These are phyloP conservation scores for Struthio camelus DNA, from an alignment of 2,113 vertebrate genomes.

Conservation along the genomic window DNA sequence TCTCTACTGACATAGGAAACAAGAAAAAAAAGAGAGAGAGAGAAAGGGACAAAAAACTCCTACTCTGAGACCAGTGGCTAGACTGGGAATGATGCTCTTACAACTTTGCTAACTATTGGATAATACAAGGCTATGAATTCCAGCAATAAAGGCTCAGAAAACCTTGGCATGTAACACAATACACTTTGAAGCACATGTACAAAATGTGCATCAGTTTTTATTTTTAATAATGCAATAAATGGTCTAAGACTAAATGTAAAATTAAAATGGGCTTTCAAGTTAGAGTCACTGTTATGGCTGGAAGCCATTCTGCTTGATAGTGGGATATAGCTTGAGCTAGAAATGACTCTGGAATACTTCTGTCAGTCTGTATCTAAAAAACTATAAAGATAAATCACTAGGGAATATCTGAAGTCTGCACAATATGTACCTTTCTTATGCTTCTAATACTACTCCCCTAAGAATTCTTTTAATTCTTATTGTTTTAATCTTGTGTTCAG, in stretches of 20 bases:
- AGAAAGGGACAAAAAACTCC: neutral
- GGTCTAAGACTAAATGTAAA: neutral
- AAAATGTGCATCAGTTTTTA: neutral
- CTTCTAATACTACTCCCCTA: neutral
- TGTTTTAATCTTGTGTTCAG: neutral
- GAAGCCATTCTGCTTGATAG: neutral
- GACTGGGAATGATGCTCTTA: neutral
- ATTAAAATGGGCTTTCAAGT: neutral
- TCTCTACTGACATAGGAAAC: neutral
- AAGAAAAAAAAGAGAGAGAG: neutral
- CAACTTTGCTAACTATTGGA: neutral
- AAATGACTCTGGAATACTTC: neutral
- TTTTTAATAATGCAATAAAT: conserved; percentile 18
- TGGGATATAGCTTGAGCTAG: neutral
- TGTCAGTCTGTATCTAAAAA: neutral
- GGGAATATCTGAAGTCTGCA: neutral
- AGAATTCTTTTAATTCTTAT: neutral
- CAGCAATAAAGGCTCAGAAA: neutral
- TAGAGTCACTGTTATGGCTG: neutral
- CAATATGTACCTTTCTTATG: neutral
- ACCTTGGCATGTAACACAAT: neutral
- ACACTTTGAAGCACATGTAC: neutral
- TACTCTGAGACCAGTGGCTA: neutral
- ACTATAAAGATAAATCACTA: neutral
- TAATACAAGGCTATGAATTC: neutral